phyloP scores from a whole-genome alignment of 2,888 invertebrate genomes.

The Cylindroiulus punctatus region DNA sequence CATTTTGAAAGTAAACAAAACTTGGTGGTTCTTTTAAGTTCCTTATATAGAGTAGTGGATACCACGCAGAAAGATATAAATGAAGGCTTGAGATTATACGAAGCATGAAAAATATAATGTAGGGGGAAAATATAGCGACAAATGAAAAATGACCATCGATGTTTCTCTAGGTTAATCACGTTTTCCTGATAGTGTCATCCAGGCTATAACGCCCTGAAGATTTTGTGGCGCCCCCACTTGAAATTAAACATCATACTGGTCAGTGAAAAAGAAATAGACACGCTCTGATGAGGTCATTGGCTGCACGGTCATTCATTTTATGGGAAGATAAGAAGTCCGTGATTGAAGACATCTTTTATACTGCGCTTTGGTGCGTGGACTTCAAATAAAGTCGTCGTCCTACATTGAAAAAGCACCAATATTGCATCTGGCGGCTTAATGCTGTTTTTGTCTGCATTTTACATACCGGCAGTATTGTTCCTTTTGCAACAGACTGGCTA shows the following conservation, averaged over 20 bases:
- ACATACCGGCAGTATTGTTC: background rate
- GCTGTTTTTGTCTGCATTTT: background rate
- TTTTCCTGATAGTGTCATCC: constrained; percentile 16
- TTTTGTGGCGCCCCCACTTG: constrained; percentile 45
- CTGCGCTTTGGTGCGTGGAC: background rate
- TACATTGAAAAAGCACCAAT: background rate
- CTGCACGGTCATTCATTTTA: constrained; percentile 43
- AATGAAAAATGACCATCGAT: constrained; percentile 17
- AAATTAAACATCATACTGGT: constrained; percentile 39
- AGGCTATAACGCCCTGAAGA: constrained; percentile 27
- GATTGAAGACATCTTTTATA: constrained; percentile 44
- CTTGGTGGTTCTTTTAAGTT: background rate
- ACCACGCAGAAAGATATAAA: background rate
- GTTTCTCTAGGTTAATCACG: constrained; percentile 43
- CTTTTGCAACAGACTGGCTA: background rate
- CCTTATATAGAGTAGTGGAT: background rate
- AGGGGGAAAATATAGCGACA: background rate
- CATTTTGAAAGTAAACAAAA: background rate
- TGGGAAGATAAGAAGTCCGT: constrained; percentile 37
- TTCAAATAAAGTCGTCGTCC: constrained; percentile 3
- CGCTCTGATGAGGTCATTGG: constrained; percentile 37
- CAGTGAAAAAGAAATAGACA: constrained; percentile 27
- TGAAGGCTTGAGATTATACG: background rate
- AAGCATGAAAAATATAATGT: constrained; percentile 33
- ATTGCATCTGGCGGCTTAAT: background rate